Evolutionary conservation across 2,797 vertebrate genomes (phyloP).

Genomic region (Mustela erminea): DNA sequence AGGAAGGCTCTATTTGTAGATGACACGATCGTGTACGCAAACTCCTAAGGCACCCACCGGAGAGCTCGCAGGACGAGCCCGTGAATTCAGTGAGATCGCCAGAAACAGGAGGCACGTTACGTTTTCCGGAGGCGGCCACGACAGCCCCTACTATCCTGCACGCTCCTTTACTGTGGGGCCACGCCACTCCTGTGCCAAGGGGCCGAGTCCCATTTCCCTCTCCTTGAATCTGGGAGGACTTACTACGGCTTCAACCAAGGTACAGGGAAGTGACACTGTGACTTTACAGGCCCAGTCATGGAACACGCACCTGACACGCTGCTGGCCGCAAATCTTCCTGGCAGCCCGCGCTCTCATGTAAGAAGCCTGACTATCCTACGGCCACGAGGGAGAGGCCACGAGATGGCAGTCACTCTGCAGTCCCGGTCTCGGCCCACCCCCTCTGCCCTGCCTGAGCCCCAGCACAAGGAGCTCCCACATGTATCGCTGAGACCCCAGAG

Average conservation of each 20-base stretch:
- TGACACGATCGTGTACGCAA: neutral
- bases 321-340: neutral
- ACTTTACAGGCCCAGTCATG: neutral
- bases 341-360: neutral
- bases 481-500: accelerated
- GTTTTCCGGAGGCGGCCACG: neutral
- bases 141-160: neutral
- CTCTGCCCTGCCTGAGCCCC: neutral
- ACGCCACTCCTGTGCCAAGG: neutral
- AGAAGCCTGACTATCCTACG: neutral
- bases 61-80: neutral
- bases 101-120: neutral
- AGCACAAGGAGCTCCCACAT: neutral
- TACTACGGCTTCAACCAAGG: neutral
- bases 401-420: neutral
- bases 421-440: neutral
- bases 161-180: neutral
- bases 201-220: neutral
- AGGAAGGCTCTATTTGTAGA: neutral
- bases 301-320: neutral
- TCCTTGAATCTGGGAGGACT: neutral
- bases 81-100: neutral
- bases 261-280: neutral
- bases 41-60: neutral
- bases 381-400: accelerated